phyloP scores from a whole-genome alignment of 2,113 vertebrate genomes.

The Seriola rivoliana region DNA sequence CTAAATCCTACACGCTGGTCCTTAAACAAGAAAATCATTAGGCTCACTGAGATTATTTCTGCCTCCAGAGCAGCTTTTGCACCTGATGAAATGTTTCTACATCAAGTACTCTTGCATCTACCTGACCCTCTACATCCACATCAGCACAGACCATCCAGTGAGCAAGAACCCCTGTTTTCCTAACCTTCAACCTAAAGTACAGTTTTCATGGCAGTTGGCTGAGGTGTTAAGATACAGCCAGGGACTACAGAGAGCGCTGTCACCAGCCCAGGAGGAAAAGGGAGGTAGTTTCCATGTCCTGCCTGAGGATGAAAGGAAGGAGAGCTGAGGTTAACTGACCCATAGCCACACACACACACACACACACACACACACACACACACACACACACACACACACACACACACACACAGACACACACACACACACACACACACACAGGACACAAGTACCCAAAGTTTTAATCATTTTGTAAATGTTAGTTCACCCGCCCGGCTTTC shows the following conservation, averaged over 20 bases:
- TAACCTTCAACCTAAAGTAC: slow-evolving; percentile 4
- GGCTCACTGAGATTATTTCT: background rate
- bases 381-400: background rate
- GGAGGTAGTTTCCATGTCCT: slow-evolving; percentile 48
- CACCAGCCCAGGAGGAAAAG: slow-evolving; percentile 43
- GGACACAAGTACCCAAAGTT: no score
- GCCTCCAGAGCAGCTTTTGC: background rate
- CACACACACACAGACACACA: background rate
- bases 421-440: background rate
- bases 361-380: background rate
- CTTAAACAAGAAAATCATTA: no score
- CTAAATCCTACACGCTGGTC: background rate
- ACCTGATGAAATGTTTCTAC: background rate
- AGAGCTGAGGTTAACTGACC: slow-evolving; percentile 14
- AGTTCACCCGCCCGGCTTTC: no score
- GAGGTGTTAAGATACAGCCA: background rate
- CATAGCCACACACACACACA: background rate
- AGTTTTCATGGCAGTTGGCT: slow-evolving; percentile 1
- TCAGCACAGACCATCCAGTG: background rate
- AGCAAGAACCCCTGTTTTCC: background rate
- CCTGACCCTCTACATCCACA: background rate
- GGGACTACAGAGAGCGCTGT: background rate
- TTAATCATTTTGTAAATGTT: no score
- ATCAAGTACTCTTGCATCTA: background rate
- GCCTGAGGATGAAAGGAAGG: slow-evolving; percentile 53